Evolutionary conservation across 2,888 invertebrate species (phyloP).

Genomic region (Cerastis rubricosa): DNA sequence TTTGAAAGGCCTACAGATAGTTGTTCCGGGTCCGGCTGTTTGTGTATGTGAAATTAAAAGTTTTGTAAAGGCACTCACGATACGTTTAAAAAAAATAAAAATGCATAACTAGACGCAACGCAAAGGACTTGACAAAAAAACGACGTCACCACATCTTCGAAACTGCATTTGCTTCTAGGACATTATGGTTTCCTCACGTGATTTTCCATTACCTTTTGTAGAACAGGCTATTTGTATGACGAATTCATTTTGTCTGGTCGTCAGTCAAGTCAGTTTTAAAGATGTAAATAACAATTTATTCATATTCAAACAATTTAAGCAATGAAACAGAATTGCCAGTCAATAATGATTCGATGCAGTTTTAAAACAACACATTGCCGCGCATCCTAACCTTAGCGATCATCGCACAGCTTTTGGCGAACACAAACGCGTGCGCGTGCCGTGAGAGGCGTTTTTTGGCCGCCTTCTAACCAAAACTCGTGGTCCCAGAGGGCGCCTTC

Average conservation of each 20-base stretch:
- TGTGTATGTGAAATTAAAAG: no score
- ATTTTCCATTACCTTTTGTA: background rate
- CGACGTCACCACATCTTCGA: background rate
- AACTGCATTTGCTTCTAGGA: background rate
- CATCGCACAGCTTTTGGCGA: background rate
- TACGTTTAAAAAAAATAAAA: no score
- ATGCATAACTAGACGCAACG: no score
- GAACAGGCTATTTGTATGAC: background rate
- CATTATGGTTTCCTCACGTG: background rate
- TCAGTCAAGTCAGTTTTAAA: background rate
- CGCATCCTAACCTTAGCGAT: background rate
- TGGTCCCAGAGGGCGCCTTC: background rate
- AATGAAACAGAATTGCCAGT: slow-evolving; percentile 1
- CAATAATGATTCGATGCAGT: slow-evolving; percentile 21
- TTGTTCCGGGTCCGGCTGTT: no score
- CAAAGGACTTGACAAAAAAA: no score
- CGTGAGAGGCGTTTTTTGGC: background rate
- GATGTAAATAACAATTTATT: background rate
- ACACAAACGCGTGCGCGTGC: background rate
- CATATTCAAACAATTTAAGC: background rate
- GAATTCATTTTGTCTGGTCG: background rate
- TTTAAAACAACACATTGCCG: background rate
- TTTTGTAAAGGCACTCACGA: no score
- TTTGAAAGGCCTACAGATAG: no score
- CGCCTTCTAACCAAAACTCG: background rate